Evolutionary conservation across 2,888 invertebrate species (phyloP), one percentile per base, ranked within the genome.

Genomic region (Ellobium chinense): DNA sequence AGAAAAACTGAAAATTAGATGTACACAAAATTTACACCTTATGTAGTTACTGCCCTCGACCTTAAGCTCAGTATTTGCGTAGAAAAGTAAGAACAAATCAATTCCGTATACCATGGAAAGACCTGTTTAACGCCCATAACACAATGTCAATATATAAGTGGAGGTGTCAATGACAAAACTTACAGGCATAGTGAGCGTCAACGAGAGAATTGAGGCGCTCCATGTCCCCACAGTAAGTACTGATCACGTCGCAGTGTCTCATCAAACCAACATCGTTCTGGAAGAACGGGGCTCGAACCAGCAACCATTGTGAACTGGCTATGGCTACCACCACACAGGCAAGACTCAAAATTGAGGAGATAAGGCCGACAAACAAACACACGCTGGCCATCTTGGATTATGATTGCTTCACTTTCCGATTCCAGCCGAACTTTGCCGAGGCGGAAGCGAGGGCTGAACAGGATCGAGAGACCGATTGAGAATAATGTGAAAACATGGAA

Each of bases 221-320:
- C 84, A 85, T 83, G 27, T 81, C 85, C 14, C 85, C 85, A 72
- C 85, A 85, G 54, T 82, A 84, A 4, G 37, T 21, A 24, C 63
- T 76, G 31, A 70, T 60, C 31, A 82, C 63, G 73, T 85, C 82
- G 65, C 85, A 85, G 63, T 85, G 85, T 14, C 78, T 73, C 77
- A 85, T 84, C 27, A 85, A 39, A 9, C 85, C 85, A 7, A 85
- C 70, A 36, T 83, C 80, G 29, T 75, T 76, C 58, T 81, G 74
- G 1, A 78, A 72, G 14, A 36, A 68, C 24, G 46, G 34, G 21
- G 46, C 1, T 69, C 80, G 58, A 29, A 80, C 54, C 39, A 31
- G 24, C 5, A 80, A n/a, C 80, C 80, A 80, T 29, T 75, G 75
- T 24, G 80, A 76, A 69, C 80, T 80, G 36, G 80, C 80, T 27